Conservation (phyloP, 2,888 invertebrate species). For the Meta bourneti region DNA sequence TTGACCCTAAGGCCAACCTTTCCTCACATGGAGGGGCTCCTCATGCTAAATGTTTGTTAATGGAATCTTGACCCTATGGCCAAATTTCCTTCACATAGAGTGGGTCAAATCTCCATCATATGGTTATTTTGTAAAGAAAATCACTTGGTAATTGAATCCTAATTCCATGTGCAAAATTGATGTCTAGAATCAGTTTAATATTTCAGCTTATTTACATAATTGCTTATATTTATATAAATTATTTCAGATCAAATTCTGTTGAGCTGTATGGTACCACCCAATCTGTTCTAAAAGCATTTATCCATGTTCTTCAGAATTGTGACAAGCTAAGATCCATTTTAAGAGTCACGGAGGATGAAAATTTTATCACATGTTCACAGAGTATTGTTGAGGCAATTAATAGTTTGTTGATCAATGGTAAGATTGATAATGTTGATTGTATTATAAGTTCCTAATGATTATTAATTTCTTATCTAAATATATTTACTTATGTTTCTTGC, state of each 20-base stretch:
- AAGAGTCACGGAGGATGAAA: not conserved
- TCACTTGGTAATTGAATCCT: not conserved
- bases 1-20: too few relatives aligned
- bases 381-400: not conserved
- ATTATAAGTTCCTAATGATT: not conserved
- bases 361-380: not conserved
- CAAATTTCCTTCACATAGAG: not conserved
- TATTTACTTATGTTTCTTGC: not conserved
- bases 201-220: not conserved
- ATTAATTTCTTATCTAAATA: not conserved
- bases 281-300: slow-evolving; percentile 29
- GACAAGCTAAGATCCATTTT: not conserved
- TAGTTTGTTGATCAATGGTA: slow-evolving; percentile 34
- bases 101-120: not conserved
- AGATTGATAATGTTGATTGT: not conserved
- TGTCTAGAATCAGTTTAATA: not conserved
- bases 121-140: not conserved
- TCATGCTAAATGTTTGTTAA: too few relatives aligned
- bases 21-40: too few relatives aligned
- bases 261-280: slow-evolving; percentile 17
- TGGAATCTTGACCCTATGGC: too few relatives aligned
- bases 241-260: slow-evolving; percentile 10
- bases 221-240: not conserved
- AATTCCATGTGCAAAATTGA: not conserved
- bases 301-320: slow-evolving; percentile 34